Evolutionary conservation across 2,888 invertebrate genomes (phyloP), one percentile per base, ranked within the genome.

Genomic region (Epinotia nisella): DNA sequence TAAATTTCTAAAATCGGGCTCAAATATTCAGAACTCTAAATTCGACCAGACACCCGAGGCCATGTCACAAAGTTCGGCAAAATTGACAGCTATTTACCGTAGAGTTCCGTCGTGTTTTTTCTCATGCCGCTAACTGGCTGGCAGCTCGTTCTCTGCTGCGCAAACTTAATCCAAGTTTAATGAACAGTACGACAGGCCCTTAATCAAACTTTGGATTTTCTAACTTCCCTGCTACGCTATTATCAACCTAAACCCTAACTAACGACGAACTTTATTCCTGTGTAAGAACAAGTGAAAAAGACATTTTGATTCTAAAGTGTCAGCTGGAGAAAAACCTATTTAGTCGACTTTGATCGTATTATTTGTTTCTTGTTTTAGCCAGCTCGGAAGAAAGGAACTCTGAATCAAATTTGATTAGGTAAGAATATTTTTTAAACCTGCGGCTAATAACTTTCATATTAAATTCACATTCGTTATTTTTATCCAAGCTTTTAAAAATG

Each of bases 111-210:
- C 82, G 81, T 82, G 81, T 81, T 90, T 90, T 90, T 91, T 89
- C 85, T 81, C 83, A 80, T 85, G 87, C 87, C 92, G 92, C 92
- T 94, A 93, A 94, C 94, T 93, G 94, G 89, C 90, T 89, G 87
- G 85, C 89, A 89, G 91, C 94, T 94, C 94, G 94, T 95, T 95
- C 85, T 86, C 90, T 85, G 86, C 90, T 89, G 87, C 89, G 89
- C 90, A 91, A 94, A 92, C 93, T 94, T 91, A 94, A 94, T 94
- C 93, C 93, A 94, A 93, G 92, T 94, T 94, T 92, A 94, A 94
- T 94, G 92, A 94, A 94, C 94, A 94, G 93, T 92, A 91, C 91
- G 94, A 94, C 94, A 93, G 93, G 87, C 91, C 91, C 90, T 94
- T 94, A 93, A 94, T 94, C 93, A 94, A 94, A 94, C 92, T 92